Evolutionary conservation across 1,140 invertebrate species (phyloP).

Genomic region (Pachyrhynchus sulphureomaculatus): DNA sequence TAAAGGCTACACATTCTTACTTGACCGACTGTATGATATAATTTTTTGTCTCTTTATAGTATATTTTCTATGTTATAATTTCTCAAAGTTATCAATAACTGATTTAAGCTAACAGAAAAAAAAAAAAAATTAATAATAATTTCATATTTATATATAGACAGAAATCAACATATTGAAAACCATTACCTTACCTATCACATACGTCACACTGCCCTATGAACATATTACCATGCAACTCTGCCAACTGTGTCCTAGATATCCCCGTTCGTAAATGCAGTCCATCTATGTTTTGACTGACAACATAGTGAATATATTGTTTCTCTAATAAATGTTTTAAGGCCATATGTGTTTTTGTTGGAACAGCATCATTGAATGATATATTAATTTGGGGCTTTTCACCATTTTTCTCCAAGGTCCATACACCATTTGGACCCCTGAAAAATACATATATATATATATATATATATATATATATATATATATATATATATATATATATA

Average conservation of each 20-base stretch:
- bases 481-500: no score
- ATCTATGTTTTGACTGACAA: slow-evolving; percentile 98
- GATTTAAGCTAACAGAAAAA: no score
- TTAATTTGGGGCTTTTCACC: slow-evolving; percentile 83
- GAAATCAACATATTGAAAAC: no score
- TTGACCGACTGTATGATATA: no score
- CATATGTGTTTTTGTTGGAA: slow-evolving; percentile 93
- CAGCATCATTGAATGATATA: slow-evolving; percentile 88
- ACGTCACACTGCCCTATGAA: slow-evolving; percentile 92
- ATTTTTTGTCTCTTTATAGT: no score
- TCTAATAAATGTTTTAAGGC: slow-evolving; percentile 82
- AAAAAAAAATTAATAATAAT: no score
- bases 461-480: no score
- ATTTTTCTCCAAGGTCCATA: slow-evolving; percentile 96
- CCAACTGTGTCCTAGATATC: slow-evolving; percentile 72
- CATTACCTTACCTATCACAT: slow-evolving; percentile 78
- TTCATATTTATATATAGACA: no score
- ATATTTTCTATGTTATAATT: no score
- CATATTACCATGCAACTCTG: slow-evolving; percentile 98
- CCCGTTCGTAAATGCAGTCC: slow-evolving; percentile 93
- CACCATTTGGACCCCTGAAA: slow-evolving; percentile 87
- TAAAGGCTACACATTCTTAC: no score
- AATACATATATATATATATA: not conserved
- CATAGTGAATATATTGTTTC: slow-evolving; percentile 75
- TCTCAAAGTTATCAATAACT: no score